Base-by-base conservation (phyloP, 2,888 invertebrate genomes). In the Hololepta plana region DNA sequence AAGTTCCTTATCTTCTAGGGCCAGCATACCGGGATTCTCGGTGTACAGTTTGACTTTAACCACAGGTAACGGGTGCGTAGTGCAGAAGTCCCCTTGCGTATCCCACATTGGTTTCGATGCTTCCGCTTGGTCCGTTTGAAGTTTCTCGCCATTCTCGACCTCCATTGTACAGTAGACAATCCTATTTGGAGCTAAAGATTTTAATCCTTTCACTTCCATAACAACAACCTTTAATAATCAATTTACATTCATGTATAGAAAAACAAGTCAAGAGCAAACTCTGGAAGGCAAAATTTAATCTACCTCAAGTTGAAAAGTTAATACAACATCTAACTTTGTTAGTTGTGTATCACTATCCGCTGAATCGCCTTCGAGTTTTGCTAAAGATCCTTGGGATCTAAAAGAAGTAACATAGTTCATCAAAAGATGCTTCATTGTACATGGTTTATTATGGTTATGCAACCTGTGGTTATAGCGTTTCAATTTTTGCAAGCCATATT, bases 121-220 rank as follows among this genome's bases (percentile, higher is more conserved):
- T 60, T 98, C 96, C 1, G 96, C 96, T 59, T 96, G 96, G 59
- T 96, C 98, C 2, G 98, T 98, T 60, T 98, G 96, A 33, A 98
- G 64, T 55, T 98, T 98, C 50, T 95, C 93, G 22, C 95, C 93
- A 34, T 91, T 95, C 57, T 99, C 98, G 17, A 98, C 93, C 60
- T 99, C 98, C 98, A 98, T 99, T 12, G 96, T 98, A 57, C 98
- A 99, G 60, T 98, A 98, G 26, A 98, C 95, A 52, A 98, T 95
- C 47, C 95, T 74, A 64, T 93, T 96, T 16, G 90, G 82, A 35
- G 93, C 81, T 47, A 99, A 63, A 28, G 91, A 90, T 60, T 95
- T 96, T 38, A 98, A 66, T 40, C 93, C 93, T 57, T 95, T 90
- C 28, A 98, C 96, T 64, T 99, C 96, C 85, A 96, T 91, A 29